These are phyloP conservation scores for Oscheius onirici DNA, from an alignment of 2,888 invertebrate genomes.

Conservation along the genomic window DNA sequence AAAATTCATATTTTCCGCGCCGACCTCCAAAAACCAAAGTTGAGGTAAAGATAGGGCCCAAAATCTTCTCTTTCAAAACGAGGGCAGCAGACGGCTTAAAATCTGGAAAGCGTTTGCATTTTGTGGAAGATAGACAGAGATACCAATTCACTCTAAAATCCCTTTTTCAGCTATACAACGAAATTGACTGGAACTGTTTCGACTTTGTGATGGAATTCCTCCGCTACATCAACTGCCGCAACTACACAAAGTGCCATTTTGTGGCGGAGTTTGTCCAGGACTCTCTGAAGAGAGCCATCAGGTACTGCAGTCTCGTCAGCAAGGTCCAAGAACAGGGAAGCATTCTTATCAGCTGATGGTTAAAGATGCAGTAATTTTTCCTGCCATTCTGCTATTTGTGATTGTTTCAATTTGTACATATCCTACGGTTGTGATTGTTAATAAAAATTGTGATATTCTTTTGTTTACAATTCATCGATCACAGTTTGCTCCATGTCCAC, in stretches of 20 bases:
- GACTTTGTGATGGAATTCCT: slow-evolving; percentile 45
- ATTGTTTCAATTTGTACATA: not conserved
- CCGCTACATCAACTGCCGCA: slow-evolving; percentile 38
- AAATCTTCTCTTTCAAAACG: no score
- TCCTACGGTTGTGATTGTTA: not conserved
- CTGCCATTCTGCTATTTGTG: not conserved
- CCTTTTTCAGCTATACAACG: slow-evolving; percentile 38
- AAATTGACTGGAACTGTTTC: slow-evolving; percentile 46
- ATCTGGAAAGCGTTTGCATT: no score
- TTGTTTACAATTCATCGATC: no score
- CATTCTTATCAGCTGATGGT: slow-evolving; percentile 37
- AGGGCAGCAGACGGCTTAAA: no score
- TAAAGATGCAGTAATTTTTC: no score
- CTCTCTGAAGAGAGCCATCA: slow-evolving; percentile 37
- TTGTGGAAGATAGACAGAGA: not conserved
- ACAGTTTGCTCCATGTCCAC: no score
- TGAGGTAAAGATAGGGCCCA: no score
- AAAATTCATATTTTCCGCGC: no score
- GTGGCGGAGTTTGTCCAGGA: slow-evolving; percentile 38
- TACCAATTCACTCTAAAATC: not conserved
- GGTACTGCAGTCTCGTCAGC: slow-evolving; percentile 39
- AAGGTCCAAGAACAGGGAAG: slow-evolving; percentile 36
- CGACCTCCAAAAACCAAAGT: no score
- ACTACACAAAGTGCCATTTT: slow-evolving; percentile 40
- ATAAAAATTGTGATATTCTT: not conserved